Base-by-base conservation (phyloP, 1,140 invertebrate genomes). In the Trichoplusia ni region DNA sequence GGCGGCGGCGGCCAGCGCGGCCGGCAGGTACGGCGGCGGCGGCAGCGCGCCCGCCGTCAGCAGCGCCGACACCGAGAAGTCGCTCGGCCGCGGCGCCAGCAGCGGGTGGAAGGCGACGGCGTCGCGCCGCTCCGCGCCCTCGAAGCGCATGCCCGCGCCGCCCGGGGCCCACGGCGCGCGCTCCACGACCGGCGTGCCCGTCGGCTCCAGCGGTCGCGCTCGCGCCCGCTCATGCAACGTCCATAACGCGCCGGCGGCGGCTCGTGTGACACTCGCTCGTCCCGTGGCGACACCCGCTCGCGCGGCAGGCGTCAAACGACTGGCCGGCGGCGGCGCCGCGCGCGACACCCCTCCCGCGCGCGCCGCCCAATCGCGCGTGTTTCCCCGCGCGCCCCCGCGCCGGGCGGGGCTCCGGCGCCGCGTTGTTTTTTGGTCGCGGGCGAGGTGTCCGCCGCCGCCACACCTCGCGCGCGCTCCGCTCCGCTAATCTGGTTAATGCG, bases 11-110 rank as follows among this genome's bases (percentile, higher is more conserved):
- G 94, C 94, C 65, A 94, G 89, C 33, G 95, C 94, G 63, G 94
- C 93, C 47, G 89, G 94, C 93, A 71, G 92, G 91, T 79, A 92
- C 27, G 92, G 92, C 63, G 93, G 85, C 91, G 68, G 92, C 86
- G 90, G 93, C 91, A 79, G 91, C 79, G 85, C 75, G 74, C 85
- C 80, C 83, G 92, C 79, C 73, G 96, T 96, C 78, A 98, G 93
- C 87, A 98, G 92, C 79, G 96, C 96, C 75, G 95, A 96, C 71
- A 98, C 96, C 92, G 95, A 96, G 92, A 98, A 98, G 92, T 98
- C 97, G 79, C 97, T 96, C 86, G 96, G 96, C 87, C 96, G 92
- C 81, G 95, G 92, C 87, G 93, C 91, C 91, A 94, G 93, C 89
- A 94, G 89, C 91, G 93, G 93, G 89, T 94, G 93, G 91, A 94